These are phyloP conservation scores for Netelia inedita DNA, from an alignment of 2,888 invertebrate genomes.

Conservation along the genomic window DNA sequence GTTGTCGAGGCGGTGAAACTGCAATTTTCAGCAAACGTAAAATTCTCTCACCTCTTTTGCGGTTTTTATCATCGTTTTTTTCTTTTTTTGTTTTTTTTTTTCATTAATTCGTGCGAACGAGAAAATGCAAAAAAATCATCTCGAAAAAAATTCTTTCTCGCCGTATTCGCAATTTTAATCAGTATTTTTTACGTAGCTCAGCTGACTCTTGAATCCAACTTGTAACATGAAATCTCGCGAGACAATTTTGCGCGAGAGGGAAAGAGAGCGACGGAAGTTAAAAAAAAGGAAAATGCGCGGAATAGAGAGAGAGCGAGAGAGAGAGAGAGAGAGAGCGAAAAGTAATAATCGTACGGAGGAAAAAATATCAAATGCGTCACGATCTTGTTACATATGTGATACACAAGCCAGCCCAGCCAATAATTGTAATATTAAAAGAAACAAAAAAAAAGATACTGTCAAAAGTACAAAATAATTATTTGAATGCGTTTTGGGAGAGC, in stretches of 20 bases:
- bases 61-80: neutral
- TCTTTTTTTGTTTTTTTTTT: conserved; percentile 8
- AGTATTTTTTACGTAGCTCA: conserved; percentile 31
- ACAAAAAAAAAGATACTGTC: conserved; percentile 65
- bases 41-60: too few relatives aligned
- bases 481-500: conserved; percentile 63
- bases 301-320: conserved; percentile 6
- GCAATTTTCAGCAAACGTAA: too few relatives aligned
- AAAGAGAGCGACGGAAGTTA: neutral
- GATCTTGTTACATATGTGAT: conserved; percentile 64
- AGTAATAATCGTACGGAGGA: conserved; percentile 22
- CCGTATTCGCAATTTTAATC: neutral
- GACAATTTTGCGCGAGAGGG: neutral
- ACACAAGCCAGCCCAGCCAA: conserved; percentile 62
- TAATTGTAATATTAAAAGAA: conserved; percentile 56
- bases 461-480: conserved; percentile 72
- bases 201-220: conserved; percentile 51
- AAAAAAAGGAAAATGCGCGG: neutral
- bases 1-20: too few relatives aligned
- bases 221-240: conserved; percentile 35
- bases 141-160: conserved; percentile 22
- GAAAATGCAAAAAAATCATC: neutral
- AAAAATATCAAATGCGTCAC: conserved; percentile 44
- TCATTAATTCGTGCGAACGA: neutral
- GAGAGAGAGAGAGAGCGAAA: conserved; percentile 15